Base-by-base conservation (phyloP, 2,113 vertebrate species). In the Tapirus terrestris region DNA sequence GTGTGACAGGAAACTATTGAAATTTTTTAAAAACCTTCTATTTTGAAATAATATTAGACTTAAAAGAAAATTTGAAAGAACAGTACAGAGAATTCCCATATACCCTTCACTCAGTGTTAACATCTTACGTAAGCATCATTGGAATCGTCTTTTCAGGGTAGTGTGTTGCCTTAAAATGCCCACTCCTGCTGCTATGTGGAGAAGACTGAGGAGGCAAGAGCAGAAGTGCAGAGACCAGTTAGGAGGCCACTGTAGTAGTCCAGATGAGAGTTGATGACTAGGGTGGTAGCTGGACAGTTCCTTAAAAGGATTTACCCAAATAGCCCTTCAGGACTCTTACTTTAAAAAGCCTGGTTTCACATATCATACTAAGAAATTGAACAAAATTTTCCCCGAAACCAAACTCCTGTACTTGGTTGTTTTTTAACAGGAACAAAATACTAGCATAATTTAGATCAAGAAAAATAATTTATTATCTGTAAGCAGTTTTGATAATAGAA, bases 41-140 rank as follows among this genome's bases (percentile, higher is more conserved):
- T 86, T 97, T 94, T 93, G 51, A 84, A 96, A 81, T 93, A 88
- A 23, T 67, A 43, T 33, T 91, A 85, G 76, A 89, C 6, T n/a
- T 56, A 39, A 1, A 79, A 14, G 45, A 88, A 79, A 75, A 58
- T 58, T 81, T 89, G 36, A 8, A 72, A 61, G 79, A 80, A 60
- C 36, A 90, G 31, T 60, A 27, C 6, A 91, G n/a, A 79, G 56
- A 91, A 27, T 92, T 82, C 60, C 51, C 18, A 8, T 85, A 18
- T 48, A n/a, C 29, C 76, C 20, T 72, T 96, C 3, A 70, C 18
- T 2, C 4, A 23, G 25, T 84, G 43, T 96, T 95, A 96, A 72
- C 2, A 25, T 80, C 21, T 82, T 88, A 0, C 11, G 25, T 94
- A 53, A 58, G 12, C 6, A 31, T 86, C 31, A 36, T 8, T 85